Percentiles rank a stretch among this genome's conserved stretches.
These are phyloP conservation scores for Drosophila siamana DNA, from an alignment of 2,888 invertebrate genomes.

Conservation along the genomic window DNA sequence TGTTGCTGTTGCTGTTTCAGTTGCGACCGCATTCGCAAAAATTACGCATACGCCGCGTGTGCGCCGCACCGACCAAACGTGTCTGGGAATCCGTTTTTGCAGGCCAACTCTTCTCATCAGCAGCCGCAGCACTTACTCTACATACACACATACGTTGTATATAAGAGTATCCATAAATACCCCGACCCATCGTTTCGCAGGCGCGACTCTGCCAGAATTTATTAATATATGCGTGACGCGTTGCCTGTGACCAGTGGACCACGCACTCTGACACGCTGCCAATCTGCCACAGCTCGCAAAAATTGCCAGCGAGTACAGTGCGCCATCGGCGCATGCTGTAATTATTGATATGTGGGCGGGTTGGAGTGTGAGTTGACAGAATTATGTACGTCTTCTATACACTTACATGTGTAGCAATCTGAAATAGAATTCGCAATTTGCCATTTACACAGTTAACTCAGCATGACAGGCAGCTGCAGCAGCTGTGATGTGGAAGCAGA, in stretches of 20 bases:
- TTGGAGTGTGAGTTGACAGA: not conserved
- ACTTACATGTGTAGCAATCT: slow-evolving; percentile 37
- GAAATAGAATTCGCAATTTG: slow-evolving; percentile 31
- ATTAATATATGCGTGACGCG: slow-evolving; percentile 78
- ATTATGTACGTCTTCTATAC: not conserved
- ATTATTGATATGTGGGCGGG: slow-evolving; percentile 42
- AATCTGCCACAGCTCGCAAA: not conserved
- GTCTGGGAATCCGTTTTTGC: slow-evolving; percentile 70
- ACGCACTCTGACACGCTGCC: slow-evolving; percentile 8
- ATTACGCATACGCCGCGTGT: slow-evolving; percentile 70
- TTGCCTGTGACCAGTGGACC: slow-evolving; percentile 55
- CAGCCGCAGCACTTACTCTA: slow-evolving; percentile 31
- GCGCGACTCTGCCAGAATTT: slow-evolving; percentile 47
- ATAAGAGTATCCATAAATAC: slow-evolving; percentile 8
- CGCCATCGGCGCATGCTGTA: slow-evolving; percentile 37
- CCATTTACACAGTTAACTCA: not conserved
- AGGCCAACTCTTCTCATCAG: slow-evolving; percentile 17
- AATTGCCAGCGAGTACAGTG: slow-evolving; percentile 12
- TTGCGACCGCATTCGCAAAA: slow-evolving; percentile 44
- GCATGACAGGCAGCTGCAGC: slow-evolving; percentile 8
- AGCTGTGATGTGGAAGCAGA: no score
- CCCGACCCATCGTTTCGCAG: slow-evolving; percentile 14
- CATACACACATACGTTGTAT: not conserved
- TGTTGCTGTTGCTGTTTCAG: not conserved
- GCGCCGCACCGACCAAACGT: slow-evolving; percentile 59